Evolutionary conservation across 37 sponge, comb jelly and placozoan species (phyloP).

Genomic region (Hormiphora californensis): DNA sequence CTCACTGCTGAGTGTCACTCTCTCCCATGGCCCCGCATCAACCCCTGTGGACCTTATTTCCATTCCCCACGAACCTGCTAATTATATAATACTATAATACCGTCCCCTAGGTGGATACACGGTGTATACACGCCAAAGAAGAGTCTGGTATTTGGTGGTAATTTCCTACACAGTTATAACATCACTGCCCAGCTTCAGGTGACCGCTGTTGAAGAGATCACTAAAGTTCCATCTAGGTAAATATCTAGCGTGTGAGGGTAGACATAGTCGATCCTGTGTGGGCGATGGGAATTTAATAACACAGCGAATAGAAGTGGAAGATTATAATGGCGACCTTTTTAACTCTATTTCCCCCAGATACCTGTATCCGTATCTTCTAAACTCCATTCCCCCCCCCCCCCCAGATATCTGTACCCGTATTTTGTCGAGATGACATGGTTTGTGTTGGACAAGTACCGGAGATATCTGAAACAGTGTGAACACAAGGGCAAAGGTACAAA

Average conservation of each 20-base stretch:
- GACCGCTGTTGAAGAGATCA: constrained; percentile 46
- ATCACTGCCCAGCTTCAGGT: constrained; percentile 67
- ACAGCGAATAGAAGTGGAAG: too few species aligned
- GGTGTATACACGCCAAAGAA: constrained; percentile 82
- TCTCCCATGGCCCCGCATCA: too few species aligned
- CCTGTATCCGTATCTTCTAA: too few species aligned
- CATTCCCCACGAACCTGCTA: too few species aligned
- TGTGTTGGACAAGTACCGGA: constrained; percentile 45
- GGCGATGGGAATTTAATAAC: too few species aligned
- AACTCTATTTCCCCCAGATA: too few species aligned
- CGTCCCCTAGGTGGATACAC: constrained; percentile 75
- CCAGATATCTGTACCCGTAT: constrained; percentile 53
- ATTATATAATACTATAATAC: neutral
- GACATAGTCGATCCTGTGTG: too few species aligned
- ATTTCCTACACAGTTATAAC: constrained; percentile 77
- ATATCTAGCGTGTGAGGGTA: too few species aligned
- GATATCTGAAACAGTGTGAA: neutral
- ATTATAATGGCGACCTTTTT: too few species aligned
- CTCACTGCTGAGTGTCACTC: neutral
- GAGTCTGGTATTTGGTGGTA: constrained; percentile 85
- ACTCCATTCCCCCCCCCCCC: too few species aligned
- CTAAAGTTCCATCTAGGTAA: constrained; percentile 33
- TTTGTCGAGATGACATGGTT: constrained; percentile 48
- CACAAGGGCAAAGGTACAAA: constrained; percentile 22
- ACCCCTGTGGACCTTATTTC: too few species aligned